Percentiles rank a stretch among this genome's conserved stretches.
phyloP scores from a whole-genome alignment of 2,797 vertebrate genomes.

The Takifugu ocellatus region DNA sequence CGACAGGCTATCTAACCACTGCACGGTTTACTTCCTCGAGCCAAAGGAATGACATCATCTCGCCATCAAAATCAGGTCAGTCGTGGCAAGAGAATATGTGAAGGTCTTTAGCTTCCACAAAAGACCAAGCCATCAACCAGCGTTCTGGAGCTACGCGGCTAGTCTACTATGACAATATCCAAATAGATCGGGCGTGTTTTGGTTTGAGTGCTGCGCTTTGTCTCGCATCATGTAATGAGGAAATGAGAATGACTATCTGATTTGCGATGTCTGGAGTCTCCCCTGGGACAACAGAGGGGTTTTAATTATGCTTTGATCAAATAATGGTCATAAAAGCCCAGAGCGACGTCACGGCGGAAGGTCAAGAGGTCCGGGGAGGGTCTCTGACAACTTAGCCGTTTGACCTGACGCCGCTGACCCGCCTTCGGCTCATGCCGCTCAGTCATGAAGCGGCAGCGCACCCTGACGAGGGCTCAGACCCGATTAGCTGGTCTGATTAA shows the following conservation, averaged over 20 bases:
- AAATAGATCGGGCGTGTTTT: too few relatives aligned
- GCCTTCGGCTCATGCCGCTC: constrained; percentile 16
- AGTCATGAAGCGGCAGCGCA: constrained; percentile 22
- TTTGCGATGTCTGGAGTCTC: too few relatives aligned
- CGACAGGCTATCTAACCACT: background rate
- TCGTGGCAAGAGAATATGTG: background rate
- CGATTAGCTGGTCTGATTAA: constrained; percentile 70
- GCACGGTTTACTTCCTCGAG: background rate
- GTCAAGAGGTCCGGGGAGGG: constrained; percentile 27
- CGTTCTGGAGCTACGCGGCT: too few relatives aligned
- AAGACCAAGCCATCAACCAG: too few relatives aligned
- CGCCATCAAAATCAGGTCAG: background rate
- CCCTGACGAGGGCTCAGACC: constrained; percentile 65
- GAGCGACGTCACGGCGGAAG: constrained; percentile 37
- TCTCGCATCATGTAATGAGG: too few relatives aligned
- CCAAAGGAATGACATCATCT: background rate
- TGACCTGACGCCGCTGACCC: constrained; percentile 3
- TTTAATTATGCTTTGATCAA: background rate
- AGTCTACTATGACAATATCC: too few relatives aligned
- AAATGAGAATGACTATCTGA: too few relatives aligned
- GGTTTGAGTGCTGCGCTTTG: too few relatives aligned
- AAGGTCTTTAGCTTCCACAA: background rate
- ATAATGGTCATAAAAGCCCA: background rate
- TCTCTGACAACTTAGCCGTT: constrained; percentile 15
- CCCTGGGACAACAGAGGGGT: too few relatives aligned